Conservation (phyloP, 2,113 vertebrate genomes). For the Felis chaus region DNA sequence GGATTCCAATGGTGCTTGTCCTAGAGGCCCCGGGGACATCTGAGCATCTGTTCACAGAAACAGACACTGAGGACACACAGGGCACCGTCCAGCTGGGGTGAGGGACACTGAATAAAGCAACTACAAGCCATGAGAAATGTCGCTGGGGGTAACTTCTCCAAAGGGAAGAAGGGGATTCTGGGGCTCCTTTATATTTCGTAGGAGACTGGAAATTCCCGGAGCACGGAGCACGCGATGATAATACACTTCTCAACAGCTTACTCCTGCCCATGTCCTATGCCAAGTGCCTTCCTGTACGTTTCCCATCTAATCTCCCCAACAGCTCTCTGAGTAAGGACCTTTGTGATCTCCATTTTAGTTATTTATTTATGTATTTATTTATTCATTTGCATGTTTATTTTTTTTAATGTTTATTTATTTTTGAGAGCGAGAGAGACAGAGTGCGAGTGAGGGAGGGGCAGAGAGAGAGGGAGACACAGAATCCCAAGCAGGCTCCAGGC, state of each 20-base stretch:
- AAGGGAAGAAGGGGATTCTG: not conserved
- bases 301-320: not conserved
- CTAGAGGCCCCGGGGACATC: not conserved
- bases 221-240: too few relatives aligned
- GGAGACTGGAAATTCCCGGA: accelerated
- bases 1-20: not conserved
- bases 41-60: not conserved
- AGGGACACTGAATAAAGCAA: not conserved
- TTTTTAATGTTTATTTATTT: too few relatives aligned
- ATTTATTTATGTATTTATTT: too few relatives aligned
- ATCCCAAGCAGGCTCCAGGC: too few relatives aligned
- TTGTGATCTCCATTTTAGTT: not conserved
- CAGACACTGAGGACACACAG: not conserved
- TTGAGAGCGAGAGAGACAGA: too few relatives aligned
- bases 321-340: not conserved
- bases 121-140: not conserved
- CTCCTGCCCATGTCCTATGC: not conserved
- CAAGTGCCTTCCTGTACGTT: accelerated
- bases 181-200: not conserved
- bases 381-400: too few relatives aligned
- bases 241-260: too few relatives aligned
- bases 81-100: not conserved
- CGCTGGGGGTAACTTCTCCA: not conserved
- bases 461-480: too few relatives aligned
- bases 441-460: too few relatives aligned